Conservation (phyloP, 2,113 vertebrate genomes). For the Lamprologus lemairii region DNA sequence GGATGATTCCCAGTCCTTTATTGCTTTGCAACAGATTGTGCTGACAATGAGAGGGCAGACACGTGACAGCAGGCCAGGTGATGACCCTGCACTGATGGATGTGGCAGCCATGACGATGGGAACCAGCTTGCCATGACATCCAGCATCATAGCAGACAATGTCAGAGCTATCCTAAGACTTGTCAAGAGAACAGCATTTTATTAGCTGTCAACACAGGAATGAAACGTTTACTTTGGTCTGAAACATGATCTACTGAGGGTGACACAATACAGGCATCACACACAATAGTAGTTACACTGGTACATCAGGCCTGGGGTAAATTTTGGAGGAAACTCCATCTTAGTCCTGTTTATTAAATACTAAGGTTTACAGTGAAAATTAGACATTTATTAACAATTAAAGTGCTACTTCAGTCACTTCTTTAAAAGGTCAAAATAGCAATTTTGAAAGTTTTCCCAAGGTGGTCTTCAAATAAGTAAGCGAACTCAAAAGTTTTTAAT, state of each 20-base stretch:
- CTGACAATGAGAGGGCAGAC: slow-evolving; percentile 41
- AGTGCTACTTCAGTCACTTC: background rate
- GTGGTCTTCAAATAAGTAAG: background rate
- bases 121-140: slow-evolving; percentile 31
- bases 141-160: slow-evolving; percentile 26
- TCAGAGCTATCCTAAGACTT: background rate
- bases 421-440: background rate
- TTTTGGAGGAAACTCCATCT: background rate
- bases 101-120: slow-evolving; percentile 35
- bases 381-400: background rate
- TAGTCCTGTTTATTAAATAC: background rate
- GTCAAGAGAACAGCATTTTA: background rate
- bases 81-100: slow-evolving; percentile 64
- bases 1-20: slow-evolving; percentile 30
- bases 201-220: background rate
- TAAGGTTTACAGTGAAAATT: background rate
- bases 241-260: background rate
- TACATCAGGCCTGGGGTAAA: background rate
- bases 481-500: background rate
- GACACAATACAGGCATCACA: background rate
- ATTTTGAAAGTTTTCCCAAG: background rate
- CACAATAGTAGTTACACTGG: background rate
- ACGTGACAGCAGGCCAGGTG: slow-evolving; percentile 52
- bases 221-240: background rate
- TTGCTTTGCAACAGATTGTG: slow-evolving; percentile 53